Evolutionary conservation across 2,113 vertebrate species (phyloP), one percentile per base, ranked within the genome.

Genomic region (Colius striatus): DNA sequence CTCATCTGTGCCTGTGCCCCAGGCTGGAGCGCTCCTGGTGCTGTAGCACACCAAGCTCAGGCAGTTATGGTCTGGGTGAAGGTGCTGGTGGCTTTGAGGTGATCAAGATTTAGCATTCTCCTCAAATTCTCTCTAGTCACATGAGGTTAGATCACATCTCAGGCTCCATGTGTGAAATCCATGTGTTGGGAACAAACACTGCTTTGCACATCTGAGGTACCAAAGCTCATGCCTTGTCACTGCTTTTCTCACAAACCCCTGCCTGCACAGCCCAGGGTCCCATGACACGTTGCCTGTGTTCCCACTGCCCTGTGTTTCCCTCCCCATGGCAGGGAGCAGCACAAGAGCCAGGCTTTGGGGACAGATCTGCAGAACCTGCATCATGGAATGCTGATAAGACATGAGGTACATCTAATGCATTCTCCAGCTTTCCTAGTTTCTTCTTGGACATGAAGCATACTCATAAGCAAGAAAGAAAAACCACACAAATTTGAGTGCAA

Each of bases 41-140:
- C 1, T 0, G 0, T 17, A 51, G 32, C 47, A 57, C 25, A 2
- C 7, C 4, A 1, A 10, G 34, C 10, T n/a, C 11, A 20, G 10
- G 8, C 48, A 1, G 22, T 23, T 23, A 3, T 10, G 6, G 17
- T 51, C 13, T 50, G 21, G 13, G 3, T 7, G 45, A 58, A 55
- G 23, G 0, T 38, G 32, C 23, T 51, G 77, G 5, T 41, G 57
- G 34, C 2, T 30, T 67, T 30, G 57, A 68, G 30, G 43, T 13
- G 41, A 23, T 22, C n/a, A 9, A 36, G 47, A 11, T 22, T 34
- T 12, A 55, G 18, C 4, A 1, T 57, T 66, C 34, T 0, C 66
- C 71, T 21, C 43, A 19, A 5, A 23, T 19, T 36, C 82, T 43
- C 22, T 58, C 8, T 8, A 3, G 1, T 23, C 51, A 1, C 32